Base-by-base conservation (phyloP, 92 coral and sea anemone genomes). In the Virgularia gustaviana region DNA sequence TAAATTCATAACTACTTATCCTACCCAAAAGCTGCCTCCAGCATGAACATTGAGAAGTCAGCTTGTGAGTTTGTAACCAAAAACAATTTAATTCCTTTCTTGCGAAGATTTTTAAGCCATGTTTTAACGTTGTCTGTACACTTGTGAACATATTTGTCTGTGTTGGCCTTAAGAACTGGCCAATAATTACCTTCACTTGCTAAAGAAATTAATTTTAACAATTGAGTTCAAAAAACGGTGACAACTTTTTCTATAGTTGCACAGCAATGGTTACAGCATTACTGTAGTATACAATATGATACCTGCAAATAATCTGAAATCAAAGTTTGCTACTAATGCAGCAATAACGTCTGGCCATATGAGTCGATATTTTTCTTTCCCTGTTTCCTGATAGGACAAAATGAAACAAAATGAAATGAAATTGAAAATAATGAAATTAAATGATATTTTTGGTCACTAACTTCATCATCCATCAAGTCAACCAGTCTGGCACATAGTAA, bases 11-110 rank as follows among this genome's bases (percentile, higher is more conserved):
- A n/a, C 0, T 43, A 20, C 36, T 34, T 27, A 32, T 58, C 96
- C 74, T 42, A 94, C 99, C 96, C 99, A 44, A 89, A 83, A 53
- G 99, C 99, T 71, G 54, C 75, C 52, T 94, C 90, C 80, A 94
- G 22, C n/a, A 94, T 82, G 12, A 94, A 83, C 42, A 73, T 85
- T 19, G 96, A 72, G 67, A 87, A 94, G 64, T 94, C 99, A 45
- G 90, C 88, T 24, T 73, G 84, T 1, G 99, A 94, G 60, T 94
- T 94, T 47, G 99, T 94, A 44, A 94, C 76, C 36, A 94, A 79
- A 33, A 94, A 89, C 3, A 94, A 81, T 53, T 82, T 86, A 43
- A 79, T 70, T 57, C 81, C 70, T 24, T 79, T 68, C 5, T 57
- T 73, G 33, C 80, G 71, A 11, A 94, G 72, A 9, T 82, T 70